Evolutionary conservation across 2,797 vertebrate genomes (phyloP), one percentile per base, ranked within the genome.

Genomic region (Fistularia commersonii): DNA sequence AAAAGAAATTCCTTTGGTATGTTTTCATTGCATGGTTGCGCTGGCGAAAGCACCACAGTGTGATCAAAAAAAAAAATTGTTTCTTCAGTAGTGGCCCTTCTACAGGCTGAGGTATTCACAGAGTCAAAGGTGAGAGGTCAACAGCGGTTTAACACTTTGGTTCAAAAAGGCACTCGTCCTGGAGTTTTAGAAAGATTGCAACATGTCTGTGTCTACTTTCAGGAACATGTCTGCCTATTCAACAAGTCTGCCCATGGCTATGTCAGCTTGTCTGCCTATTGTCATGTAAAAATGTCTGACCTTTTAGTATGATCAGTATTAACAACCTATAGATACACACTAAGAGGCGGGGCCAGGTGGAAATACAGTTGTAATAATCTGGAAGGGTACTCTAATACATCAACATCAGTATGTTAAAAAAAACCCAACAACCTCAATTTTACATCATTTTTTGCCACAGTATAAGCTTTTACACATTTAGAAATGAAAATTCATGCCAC

Each of bases 141-240:
- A 96, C 93, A 92, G 93, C 90, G 95, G 96, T 98, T 96, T 93
- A 95, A 99, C 94, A 96, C 96, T 98, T 99, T 98, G 96, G 97
- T 99, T 97, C 90, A 98, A 98, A 94, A 99, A 99, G 97, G 97
- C 97, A 99, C 97, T 98, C 95, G 79, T 99, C 95, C 95, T 96
- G 93, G 93, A 94, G 93, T 95, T 95, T 85, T 84, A 81, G 92
- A 95, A 91, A 93, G 94, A 92, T 93, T 92, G 92, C 93, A 93
- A 94, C 89, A 90, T 87, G 79, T 86, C 80, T 85, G 80, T 83
- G 82, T 84, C 81, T 83, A 83, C 75, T 84, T 84, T 85, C 82
- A 81, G 82, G 79, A 83, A 81, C 84, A 81, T 79, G 70, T 86
- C 79, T 85, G 84, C 85, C 76, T 81, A 74, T 23, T 82, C 74